Evolutionary conservation across 1,140 invertebrate species (phyloP).

Genomic region (Dendroctonus ponderosae): DNA sequence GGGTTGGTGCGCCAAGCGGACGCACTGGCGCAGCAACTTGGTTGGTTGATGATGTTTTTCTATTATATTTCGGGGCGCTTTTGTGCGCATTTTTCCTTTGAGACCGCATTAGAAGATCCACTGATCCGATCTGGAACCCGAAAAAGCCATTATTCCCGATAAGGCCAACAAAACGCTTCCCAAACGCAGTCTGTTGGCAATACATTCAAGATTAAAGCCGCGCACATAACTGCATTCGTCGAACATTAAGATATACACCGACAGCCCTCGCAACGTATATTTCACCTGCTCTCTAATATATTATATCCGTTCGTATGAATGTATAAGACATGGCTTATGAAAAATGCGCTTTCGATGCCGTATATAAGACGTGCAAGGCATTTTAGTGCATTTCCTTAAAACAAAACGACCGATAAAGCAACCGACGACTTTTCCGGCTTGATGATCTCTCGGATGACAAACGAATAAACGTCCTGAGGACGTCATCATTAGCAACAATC

Average conservation of each 20-base stretch:
- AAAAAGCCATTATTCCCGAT: background rate
- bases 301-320: constrained; percentile 20
- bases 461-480: too few species aligned
- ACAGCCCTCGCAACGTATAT: constrained; percentile 15
- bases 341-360: constrained; percentile 19
- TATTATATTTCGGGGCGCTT: too few species aligned
- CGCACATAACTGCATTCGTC: constrained; percentile 11
- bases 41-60: too few species aligned
- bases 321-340: constrained; percentile 20
- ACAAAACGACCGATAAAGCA: background rate
- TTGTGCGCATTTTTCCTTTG: too few species aligned
- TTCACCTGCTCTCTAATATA: constrained; percentile 22
- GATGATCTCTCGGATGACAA: too few species aligned
- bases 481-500: too few species aligned
- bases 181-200: background rate
- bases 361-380: constrained; percentile 3
- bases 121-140: background rate
- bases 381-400: background rate
- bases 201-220: constrained; percentile 16
- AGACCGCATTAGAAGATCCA: background rate
- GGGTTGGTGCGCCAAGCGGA: too few species aligned
- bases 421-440: too few species aligned
- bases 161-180: background rate
- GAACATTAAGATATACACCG: constrained; percentile 23
- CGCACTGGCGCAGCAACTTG: too few species aligned